Conservation (phyloP, 92 coral and sea anemone genomes). For the Palythoa heliodiscus region DNA sequence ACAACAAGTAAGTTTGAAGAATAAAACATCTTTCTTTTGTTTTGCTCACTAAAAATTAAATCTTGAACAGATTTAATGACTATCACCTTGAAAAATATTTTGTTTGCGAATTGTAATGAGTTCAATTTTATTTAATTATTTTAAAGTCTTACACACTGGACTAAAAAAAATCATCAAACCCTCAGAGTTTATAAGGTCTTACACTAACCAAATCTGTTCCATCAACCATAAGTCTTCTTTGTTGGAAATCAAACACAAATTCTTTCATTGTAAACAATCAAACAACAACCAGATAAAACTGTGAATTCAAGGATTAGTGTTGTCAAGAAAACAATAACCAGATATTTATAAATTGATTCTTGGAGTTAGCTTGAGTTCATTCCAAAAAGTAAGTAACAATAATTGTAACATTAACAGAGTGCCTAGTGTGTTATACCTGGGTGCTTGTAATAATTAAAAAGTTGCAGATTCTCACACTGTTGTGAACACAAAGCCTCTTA, state of each 20-base stretch:
- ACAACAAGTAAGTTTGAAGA: not conserved
- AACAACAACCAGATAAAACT: not conserved
- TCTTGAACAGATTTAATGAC: not conserved
- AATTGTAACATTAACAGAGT: not conserved
- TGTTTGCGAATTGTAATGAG: not conserved
- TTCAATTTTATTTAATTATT: too few species aligned
- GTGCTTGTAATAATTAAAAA: constrained; percentile 21
- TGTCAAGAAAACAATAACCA: not conserved
- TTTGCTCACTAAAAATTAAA: too few species aligned
- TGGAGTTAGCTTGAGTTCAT: not conserved
- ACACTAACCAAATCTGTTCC: constrained; percentile 54
- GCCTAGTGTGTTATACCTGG: not conserved
- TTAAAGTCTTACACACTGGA: not conserved
- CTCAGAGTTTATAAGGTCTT: constrained; percentile 15
- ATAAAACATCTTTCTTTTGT: too few species aligned
- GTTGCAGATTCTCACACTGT: constrained; percentile 3
- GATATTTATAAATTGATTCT: too few species aligned
- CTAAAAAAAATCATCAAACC: not conserved
- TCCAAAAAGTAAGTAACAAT: not conserved
- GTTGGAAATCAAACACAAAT: constrained; percentile 55
- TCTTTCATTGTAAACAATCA: constrained; percentile 52
- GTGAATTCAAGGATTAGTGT: not conserved
- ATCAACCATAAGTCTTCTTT: constrained; percentile 54
- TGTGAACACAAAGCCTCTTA: constrained; percentile 5
- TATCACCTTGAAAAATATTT: not conserved